Evolutionary conservation across 2,113 vertebrate species (phyloP).

Genomic region (Colaptes auratus): DNA sequence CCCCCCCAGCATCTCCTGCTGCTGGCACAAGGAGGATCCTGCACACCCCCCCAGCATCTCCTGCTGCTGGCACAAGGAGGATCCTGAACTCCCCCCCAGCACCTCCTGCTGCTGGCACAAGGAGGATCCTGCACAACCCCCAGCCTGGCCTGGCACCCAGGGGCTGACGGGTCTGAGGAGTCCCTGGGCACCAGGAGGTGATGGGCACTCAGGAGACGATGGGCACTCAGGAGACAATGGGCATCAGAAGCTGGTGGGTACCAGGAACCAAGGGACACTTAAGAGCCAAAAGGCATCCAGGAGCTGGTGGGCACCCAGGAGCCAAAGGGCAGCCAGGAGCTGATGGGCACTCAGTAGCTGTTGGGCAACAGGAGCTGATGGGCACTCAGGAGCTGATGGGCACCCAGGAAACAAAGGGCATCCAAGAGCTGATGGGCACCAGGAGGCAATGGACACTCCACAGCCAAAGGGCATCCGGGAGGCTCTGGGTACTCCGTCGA

Average conservation of each 20-base stretch:
- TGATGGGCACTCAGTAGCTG: background rate
- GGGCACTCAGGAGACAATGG: background rate
- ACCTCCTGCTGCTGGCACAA: no score
- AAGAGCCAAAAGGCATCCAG: background rate
- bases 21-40: no score
- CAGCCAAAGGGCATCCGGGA: background rate
- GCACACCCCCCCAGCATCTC: no score
- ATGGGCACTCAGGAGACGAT: background rate
- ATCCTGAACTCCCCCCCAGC: no score
- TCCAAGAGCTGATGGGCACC: background rate
- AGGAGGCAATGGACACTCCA: background rate
- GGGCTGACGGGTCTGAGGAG: background rate
- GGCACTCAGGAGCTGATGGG: background rate
- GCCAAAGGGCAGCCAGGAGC: no score
- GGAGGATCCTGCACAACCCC: no score
- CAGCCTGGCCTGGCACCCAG: background rate
- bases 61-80: no score
- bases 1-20: no score
- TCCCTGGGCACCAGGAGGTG: background rate
- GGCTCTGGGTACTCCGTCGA: no score
- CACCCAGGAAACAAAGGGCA: no score
- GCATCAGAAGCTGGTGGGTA: background rate
- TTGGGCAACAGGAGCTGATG: background rate
- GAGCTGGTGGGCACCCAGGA: no score
- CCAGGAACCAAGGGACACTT: accelerated